Conservation (phyloP, 2,888 invertebrate genomes). For the Temnothorax ravouxi region DNA sequence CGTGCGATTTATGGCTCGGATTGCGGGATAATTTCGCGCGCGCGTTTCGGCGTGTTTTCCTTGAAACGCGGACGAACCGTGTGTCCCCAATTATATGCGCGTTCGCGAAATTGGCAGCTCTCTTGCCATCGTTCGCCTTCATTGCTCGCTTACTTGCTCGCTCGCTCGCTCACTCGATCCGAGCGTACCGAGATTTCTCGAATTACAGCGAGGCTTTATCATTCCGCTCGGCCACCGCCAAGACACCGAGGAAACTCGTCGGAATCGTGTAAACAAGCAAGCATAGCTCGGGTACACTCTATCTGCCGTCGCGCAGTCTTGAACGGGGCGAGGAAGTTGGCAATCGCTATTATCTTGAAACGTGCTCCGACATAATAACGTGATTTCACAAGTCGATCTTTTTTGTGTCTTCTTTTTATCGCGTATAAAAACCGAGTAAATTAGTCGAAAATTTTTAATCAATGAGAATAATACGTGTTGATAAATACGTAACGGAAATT, state of each 20-base stretch:
- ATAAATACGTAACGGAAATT: neutral
- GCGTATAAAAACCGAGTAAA: neutral
- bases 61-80: neutral
- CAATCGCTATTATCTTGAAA: conserved; percentile 57
- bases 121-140: neutral
- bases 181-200: conserved; percentile 38
- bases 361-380: conserved; percentile 32
- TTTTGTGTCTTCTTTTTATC: neutral
- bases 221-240: conserved; percentile 57
- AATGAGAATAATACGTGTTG: no score
- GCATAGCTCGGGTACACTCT: conserved; percentile 51
- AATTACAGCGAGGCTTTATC: conserved; percentile 53
- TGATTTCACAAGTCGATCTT: conserved; percentile 19
- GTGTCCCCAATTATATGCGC: conserved; percentile 13
- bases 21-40: conserved; percentile 42
- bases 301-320: conserved; percentile 65
- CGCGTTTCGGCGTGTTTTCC: conserved; percentile 28
- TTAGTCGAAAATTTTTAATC: neutral
- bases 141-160: neutral
- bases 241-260: conserved; percentile 44
- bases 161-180: neutral
- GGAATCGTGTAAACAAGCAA: conserved; percentile 64
- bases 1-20: conserved; percentile 34
- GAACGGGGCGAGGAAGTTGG: conserved; percentile 50
- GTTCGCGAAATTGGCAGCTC: conserved; percentile 50